Percentiles rank a stretch among this genome's conserved stretches.
Conservation (phyloP, 2,888 invertebrate species). For the Spilosoma lubricipeda region DNA sequence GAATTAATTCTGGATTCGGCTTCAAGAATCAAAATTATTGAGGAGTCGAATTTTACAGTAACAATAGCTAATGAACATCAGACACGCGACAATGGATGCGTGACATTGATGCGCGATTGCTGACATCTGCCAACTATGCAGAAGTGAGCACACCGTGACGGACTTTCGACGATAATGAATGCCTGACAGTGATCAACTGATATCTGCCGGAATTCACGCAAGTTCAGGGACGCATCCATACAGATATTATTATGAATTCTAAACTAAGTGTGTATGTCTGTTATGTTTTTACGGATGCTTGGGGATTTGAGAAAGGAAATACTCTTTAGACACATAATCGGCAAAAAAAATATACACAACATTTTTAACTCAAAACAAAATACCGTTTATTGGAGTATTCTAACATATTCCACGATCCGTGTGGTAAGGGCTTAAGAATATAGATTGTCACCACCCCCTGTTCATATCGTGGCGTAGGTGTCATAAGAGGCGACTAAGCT, state of each 20-base stretch:
- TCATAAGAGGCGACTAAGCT: too few species aligned
- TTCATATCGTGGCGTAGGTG: too few species aligned
- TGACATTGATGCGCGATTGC: constrained; percentile 27
- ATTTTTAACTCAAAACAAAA: not conserved
- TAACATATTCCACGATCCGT: too few species aligned
- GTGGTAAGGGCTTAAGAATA: not conserved
- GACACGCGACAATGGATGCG: constrained; percentile 25
- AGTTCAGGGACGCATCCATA: too few species aligned
- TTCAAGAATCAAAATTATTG: not conserved
- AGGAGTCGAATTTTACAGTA: not conserved
- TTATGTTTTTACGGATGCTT: too few species aligned
- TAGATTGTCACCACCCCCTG: too few species aligned
- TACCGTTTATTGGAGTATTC: not conserved
- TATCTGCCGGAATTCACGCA: not conserved
- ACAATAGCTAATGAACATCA: constrained; percentile 1
- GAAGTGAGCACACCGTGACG: constrained; percentile 29
- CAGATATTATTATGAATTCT: too few species aligned
- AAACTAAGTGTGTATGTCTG: too few species aligned
- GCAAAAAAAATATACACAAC: too few species aligned
- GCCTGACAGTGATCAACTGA: constrained; percentile 12
- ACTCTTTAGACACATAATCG: too few species aligned
- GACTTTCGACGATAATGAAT: constrained; percentile 41
- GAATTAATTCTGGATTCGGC: too few species aligned
- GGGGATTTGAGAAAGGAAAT: too few species aligned
- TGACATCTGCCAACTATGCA: constrained; percentile 29